A percentile compares a stretch with the other conserved stretches of the same genome.
Evolutionary conservation across 2,797 vertebrate species (phyloP).

Genomic region (Urocyon cinereoargenteus): DNA sequence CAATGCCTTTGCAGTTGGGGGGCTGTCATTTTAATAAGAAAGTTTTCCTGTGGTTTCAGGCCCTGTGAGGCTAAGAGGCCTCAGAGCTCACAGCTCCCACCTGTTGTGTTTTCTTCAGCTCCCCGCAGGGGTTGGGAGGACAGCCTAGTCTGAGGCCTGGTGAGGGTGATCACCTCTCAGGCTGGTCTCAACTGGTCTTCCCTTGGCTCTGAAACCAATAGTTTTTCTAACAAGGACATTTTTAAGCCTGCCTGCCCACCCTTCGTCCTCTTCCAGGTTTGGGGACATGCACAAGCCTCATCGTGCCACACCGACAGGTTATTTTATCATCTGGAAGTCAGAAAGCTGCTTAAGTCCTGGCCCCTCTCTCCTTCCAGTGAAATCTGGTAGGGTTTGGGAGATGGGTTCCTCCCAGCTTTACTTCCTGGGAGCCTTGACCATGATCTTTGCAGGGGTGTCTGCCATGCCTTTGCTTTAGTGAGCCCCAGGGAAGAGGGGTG

Average conservation of each 20-base stretch:
- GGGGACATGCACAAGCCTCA: background rate
- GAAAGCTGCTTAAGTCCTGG: background rate
- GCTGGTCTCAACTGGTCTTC: background rate
- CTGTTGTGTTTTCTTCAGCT: background rate
- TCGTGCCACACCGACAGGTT: background rate
- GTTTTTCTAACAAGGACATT: background rate
- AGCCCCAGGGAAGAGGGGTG: background rate
- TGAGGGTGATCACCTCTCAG: background rate
- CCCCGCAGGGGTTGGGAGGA: background rate
- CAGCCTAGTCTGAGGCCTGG: accelerated
- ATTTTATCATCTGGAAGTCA: background rate
- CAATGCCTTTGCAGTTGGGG: background rate
- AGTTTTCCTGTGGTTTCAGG: background rate
- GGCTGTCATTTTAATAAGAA: slow-evolving; percentile 12
- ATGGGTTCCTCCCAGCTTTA: background rate
- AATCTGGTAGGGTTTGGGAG: background rate
- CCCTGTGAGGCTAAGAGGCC: background rate
- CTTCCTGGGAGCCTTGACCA: background rate
- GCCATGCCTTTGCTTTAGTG: background rate
- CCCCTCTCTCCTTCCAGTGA: slow-evolving; percentile 7
- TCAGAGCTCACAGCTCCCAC: background rate
- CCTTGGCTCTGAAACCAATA: background rate
- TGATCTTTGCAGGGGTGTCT: background rate
- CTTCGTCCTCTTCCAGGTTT: background rate
- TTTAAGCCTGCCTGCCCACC: background rate